Evolutionary conservation across 2,888 invertebrate species (phyloP).

Genomic region (Brassicogethes aeneus): DNA sequence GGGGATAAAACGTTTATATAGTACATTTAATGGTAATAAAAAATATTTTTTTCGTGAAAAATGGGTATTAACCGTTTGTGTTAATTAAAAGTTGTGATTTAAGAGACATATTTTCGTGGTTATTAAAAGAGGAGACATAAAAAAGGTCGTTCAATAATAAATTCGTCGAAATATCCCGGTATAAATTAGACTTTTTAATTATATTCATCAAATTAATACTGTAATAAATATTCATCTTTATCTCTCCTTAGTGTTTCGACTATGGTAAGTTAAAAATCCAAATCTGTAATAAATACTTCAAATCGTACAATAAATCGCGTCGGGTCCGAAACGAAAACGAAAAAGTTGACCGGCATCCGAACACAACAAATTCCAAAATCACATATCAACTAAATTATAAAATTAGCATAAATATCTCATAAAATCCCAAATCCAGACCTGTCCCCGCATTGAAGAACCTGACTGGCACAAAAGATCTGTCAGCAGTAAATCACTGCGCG

Average conservation of each 20-base stretch:
- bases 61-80: no score
- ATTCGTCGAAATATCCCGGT: not conserved
- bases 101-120: no score
- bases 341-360: not conserved
- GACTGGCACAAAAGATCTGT: conserved; percentile 41
- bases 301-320: conserved; percentile 33
- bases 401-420: conserved; percentile 43
- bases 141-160: no score
- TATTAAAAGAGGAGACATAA: no score
- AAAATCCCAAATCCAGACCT: conserved; percentile 37
- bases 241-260: conserved; percentile 27
- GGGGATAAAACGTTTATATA: no score
- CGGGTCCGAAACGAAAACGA: conserved; percentile 17
- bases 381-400: conserved; percentile 26
- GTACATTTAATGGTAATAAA: no score
- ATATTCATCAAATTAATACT: conserved; percentile 32
- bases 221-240: conserved; percentile 33
- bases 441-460: conserved; percentile 30
- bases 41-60: no score
- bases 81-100: no score
- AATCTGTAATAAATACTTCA: conserved; percentile 36
- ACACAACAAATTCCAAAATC: conserved; percentile 6
- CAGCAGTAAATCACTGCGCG: conserved; percentile 38
- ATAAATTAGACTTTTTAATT: conserved; percentile 21
- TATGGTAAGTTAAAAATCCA: conserved; percentile 33